Evolutionary conservation across 2,888 invertebrate genomes (phyloP).

Genomic region (Lasioglossum figueresi): DNA sequence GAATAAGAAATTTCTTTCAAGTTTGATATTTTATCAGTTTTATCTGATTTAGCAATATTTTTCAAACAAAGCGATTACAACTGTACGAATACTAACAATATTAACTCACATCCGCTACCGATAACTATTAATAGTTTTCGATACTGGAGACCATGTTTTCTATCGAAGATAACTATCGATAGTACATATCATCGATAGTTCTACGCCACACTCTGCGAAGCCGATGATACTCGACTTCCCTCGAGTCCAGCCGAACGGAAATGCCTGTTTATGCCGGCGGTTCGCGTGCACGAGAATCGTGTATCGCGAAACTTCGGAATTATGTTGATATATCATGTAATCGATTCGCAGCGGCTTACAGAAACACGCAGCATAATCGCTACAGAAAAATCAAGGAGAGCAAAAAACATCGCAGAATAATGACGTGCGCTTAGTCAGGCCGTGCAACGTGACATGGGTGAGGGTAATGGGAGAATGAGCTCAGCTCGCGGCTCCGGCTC

Average conservation of each 20-base stretch:
- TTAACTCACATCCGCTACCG: no score
- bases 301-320: slow-evolving; percentile 4
- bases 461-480: slow-evolving; percentile 57
- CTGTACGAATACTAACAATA: no score
- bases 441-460: slow-evolving; percentile 61
- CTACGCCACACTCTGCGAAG: neutral
- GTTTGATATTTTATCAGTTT: no score
- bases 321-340: neutral
- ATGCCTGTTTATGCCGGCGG: slow-evolving; percentile 29
- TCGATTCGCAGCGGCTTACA: neutral
- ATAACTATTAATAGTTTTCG: no score
- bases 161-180: no score
- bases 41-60: no score
- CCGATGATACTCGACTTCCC: neutral
- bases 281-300: neutral
- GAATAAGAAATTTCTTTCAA: no score
- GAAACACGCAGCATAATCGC: neutral
- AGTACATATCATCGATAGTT: neutral
- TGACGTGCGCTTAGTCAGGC: slow-evolving; percentile 17
- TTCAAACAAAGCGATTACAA: no score
- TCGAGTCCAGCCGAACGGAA: slow-evolving; percentile 16
- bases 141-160: no score
- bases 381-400: neutral
- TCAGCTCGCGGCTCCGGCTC: slow-evolving; percentile 60
- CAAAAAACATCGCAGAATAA: neutral